A percentile compares a stretch with the other conserved stretches of the same genome.
Evolutionary conservation across 2,113 vertebrate species (phyloP).

Genomic region (Albula goreensis): DNA sequence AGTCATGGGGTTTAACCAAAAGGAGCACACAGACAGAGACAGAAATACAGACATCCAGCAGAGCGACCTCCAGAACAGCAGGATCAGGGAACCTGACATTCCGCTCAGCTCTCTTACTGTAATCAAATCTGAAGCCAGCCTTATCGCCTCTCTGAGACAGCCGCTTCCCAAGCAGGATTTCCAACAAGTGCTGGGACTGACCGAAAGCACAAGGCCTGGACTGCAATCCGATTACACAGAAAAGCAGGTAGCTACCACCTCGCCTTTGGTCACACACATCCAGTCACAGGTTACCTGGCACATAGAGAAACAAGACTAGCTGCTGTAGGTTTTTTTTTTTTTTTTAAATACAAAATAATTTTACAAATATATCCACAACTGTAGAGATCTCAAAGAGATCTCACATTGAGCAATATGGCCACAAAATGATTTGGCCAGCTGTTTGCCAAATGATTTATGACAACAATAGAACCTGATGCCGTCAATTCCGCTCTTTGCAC

Average conservation of each 20-base stretch:
- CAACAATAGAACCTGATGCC: not conserved
- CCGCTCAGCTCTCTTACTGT: not conserved
- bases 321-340: not conserved
- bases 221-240: not conserved
- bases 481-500: not conserved
- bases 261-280: not conserved
- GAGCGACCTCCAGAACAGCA: not conserved
- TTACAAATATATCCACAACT: not conserved
- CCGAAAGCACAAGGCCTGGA: not conserved
- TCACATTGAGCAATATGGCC: not conserved
- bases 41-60: not conserved
- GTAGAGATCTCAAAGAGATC: not conserved
- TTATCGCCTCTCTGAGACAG: constrained; percentile 1
- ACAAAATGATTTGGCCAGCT: not conserved
- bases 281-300: not conserved
- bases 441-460: not conserved
- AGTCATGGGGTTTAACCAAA: not conserved
- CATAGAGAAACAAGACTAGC: not conserved
- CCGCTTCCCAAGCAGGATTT: constrained; percentile 10
- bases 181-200: not conserved
- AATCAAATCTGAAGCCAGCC: constrained; percentile 10
- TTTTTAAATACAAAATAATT: not conserved
- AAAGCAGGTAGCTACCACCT: not conserved
- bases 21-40: not conserved
- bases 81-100: not conserved